Evolutionary conservation across 1,140 invertebrate genomes (phyloP).

Genomic region (Drosophila insularis): DNA sequence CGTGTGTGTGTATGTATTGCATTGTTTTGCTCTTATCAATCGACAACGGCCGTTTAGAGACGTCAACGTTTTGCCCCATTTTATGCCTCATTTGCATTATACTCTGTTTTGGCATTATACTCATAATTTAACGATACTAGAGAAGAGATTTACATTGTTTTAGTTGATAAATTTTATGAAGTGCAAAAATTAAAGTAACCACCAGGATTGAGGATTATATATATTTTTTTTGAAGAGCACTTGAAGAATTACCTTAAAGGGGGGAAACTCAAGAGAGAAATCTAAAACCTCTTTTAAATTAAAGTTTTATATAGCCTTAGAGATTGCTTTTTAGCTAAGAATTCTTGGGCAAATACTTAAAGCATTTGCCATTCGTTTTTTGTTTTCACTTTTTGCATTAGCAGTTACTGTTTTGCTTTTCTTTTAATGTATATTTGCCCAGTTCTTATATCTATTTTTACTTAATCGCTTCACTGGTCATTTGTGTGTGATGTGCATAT

Average conservation of each 20-base stretch:
- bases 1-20: constrained; percentile 24
- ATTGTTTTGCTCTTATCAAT: constrained; percentile 64
- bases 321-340: too few species aligned
- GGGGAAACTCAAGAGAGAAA: not conserved
- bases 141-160: too few species aligned
- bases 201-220: not conserved
- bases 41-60: constrained; percentile 13
- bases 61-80: constrained; percentile 38
- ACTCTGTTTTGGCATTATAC: not conserved
- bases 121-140: not conserved
- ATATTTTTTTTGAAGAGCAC: not conserved
- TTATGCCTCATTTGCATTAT: constrained; percentile 17
- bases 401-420: not conserved
- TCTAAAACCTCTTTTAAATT: too few species aligned
- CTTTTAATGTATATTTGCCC: not conserved
- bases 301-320: too few species aligned
- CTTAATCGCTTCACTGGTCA: constrained; percentile 1
- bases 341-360: not conserved
- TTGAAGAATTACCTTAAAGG: not conserved
- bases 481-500: constrained; percentile 25
- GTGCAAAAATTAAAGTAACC: too few species aligned
- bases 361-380: not conserved
- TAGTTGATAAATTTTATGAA: too few species aligned
- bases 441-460: constrained; percentile 1
- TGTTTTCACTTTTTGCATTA: not conserved